phyloP scores from a whole-genome alignment of 2,888 invertebrate genomes.

The Ethmia dodecea region DNA sequence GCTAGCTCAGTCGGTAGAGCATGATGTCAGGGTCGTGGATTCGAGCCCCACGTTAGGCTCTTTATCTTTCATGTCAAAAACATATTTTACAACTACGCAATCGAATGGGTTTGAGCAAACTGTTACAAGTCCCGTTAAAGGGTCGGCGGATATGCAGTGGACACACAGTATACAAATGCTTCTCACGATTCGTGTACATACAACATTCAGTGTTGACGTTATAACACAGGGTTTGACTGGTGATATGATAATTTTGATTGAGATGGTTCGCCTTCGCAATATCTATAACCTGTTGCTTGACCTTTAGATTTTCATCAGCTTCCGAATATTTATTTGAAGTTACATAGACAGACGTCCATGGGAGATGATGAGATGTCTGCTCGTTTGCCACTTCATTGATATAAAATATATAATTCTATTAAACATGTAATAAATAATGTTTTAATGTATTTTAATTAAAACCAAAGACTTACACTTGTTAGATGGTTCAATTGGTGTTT shows the following conservation, averaged over 20 bases:
- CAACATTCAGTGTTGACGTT: constrained; percentile 27
- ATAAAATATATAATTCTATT: too few species aligned
- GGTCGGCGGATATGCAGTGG: constrained; percentile 55
- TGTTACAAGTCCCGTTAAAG: constrained; percentile 46
- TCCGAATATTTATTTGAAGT: too few species aligned
- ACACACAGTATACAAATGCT: constrained; percentile 43
- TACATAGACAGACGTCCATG: too few species aligned
- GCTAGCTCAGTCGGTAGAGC: constrained; percentile 79
- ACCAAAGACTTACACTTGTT: too few species aligned
- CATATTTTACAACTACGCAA: too few species aligned
- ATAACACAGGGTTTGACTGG: constrained; percentile 34
- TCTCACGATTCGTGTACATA: constrained; percentile 56
- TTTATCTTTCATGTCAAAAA: constrained; percentile 30
- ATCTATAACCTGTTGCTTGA: constrained; percentile 30
- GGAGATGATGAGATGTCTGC: too few species aligned
- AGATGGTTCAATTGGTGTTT: too few species aligned
- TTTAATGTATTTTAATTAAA: too few species aligned
- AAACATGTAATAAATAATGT: too few species aligned
- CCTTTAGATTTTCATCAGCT: constrained; percentile 26
- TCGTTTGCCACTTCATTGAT: too few species aligned
- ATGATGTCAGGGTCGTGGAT: constrained; percentile 82
- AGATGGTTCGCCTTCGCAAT: constrained; percentile 37
- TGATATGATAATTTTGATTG: too few species aligned
- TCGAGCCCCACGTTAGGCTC: constrained; percentile 81
- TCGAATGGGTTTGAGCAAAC: constrained; percentile 42